These are phyloP conservation scores for Plagodis dolabraria DNA, from an alignment of 2,888 invertebrate species.

Conservation along the genomic window DNA sequence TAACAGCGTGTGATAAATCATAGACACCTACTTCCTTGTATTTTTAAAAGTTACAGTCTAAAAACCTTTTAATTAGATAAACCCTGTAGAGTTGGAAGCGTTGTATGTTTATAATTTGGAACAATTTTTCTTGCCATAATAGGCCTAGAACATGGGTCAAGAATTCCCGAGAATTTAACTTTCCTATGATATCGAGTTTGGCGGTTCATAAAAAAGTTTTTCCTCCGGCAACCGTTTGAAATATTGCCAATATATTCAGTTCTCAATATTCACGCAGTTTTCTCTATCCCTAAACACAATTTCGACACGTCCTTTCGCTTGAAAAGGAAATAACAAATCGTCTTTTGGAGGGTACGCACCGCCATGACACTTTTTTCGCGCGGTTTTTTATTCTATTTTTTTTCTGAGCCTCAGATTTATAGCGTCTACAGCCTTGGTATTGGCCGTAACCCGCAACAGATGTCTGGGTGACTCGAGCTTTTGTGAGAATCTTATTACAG, in stretches of 20 bases:
- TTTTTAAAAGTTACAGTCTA: too few species aligned
- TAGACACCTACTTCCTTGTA: too few species aligned
- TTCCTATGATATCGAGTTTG: conserved; percentile 21
- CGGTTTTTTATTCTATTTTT: conserved; percentile 40
- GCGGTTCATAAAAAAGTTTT: conserved; percentile 25
- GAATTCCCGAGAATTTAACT: conserved; percentile 12
- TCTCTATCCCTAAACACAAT: conserved; percentile 37
- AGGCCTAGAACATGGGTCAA: conserved; percentile 2
- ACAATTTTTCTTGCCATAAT: too few species aligned
- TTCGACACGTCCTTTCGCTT: conserved; percentile 41
- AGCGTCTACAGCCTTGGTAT: conserved; percentile 52
- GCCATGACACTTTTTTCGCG: conserved; percentile 52
- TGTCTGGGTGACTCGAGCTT: conserved; percentile 47
- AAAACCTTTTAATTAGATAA: too few species aligned
- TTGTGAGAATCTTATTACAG: conserved; percentile 36
- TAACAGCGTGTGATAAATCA: too few species aligned
- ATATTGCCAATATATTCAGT: conserved; percentile 40
- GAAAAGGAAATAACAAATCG: conserved; percentile 56
- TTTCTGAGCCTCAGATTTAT: conserved; percentile 58
- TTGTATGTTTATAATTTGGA: too few species aligned
- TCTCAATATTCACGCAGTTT: conserved; percentile 37
- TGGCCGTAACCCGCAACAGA: conserved; percentile 56
- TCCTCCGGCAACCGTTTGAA: conserved; percentile 24
- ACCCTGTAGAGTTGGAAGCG: too few species aligned
- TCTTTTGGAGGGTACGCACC: conserved; percentile 36